Conservation (phyloP, 2,797 vertebrate genomes). For the Sebastes cheni region DNA sequence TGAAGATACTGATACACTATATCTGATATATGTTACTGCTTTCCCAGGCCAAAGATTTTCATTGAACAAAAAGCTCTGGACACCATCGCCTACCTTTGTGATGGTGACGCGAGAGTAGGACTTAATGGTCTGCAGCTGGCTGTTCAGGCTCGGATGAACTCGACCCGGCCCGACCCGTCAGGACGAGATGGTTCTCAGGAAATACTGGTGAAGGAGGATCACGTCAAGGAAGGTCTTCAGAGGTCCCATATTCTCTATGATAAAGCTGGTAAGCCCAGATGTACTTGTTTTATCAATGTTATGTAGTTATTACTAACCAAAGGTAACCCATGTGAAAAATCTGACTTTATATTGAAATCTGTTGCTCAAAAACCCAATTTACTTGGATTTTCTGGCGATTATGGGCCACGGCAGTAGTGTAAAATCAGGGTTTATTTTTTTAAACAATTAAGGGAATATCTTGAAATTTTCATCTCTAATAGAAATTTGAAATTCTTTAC, state of each 20-base stretch:
- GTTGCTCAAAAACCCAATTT: not conserved
- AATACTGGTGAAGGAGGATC: constrained; percentile 88
- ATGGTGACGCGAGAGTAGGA: constrained; percentile 92
- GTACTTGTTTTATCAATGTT: too few species aligned
- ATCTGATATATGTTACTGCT: not conserved
- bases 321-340: not conserved
- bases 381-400: accelerated
- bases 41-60: constrained; percentile 82
- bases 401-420: not conserved
- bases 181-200: constrained; percentile 39
- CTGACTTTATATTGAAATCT: not conserved
- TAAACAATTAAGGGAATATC: not conserved
- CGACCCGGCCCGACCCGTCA: not conserved
- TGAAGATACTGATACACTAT: not conserved
- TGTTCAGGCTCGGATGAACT: constrained; percentile 87
- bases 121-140: constrained; percentile 95
- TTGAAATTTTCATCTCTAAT: not conserved
- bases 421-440: not conserved
- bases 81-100: constrained; percentile 92
- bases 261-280: constrained; percentile 87
- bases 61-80: constrained; percentile 92
- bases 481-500: not conserved
- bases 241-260: constrained; percentile 97
- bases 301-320: not conserved
- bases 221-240: constrained; percentile 95